These are phyloP conservation scores for Lucilia sericata DNA, from an alignment of 1,140 invertebrate genomes.

Conservation along the genomic window DNA sequence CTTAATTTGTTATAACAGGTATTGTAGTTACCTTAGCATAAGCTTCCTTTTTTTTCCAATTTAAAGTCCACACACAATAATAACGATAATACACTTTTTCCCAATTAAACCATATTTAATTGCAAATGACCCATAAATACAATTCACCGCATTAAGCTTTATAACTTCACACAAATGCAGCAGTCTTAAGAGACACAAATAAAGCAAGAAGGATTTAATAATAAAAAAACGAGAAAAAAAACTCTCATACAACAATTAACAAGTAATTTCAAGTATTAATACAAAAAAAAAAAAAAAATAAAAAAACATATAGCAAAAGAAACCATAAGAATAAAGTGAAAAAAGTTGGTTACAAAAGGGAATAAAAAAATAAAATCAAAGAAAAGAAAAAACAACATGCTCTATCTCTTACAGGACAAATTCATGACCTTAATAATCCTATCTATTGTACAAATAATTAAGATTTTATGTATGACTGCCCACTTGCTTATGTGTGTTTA, in stretches of 20 bases:
- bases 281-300: not conserved
- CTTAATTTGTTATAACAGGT: too few species aligned
- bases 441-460: not conserved
- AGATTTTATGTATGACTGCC: not conserved
- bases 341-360: not conserved
- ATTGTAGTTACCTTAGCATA: too few species aligned
- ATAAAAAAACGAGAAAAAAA: not conserved
- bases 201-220: not conserved
- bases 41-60: too few species aligned
- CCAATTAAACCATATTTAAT: too few species aligned
- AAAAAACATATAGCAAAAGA: not conserved
- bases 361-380: not conserved
- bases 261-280: conserved; percentile 25
- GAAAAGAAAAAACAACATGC: not conserved
- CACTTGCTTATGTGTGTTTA: not conserved
- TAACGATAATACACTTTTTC: too few species aligned
- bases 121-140: not conserved
- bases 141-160: not conserved
- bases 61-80: too few species aligned
- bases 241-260: conserved; percentile 20
- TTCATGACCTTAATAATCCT: conserved; percentile 23
- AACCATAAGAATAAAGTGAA: too few species aligned
- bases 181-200: not conserved
- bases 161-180: not conserved
- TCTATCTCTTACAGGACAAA: not conserved